Evolutionary conservation across 2,113 vertebrate genomes (phyloP).

Genomic region (Furnarius figulus): DNA sequence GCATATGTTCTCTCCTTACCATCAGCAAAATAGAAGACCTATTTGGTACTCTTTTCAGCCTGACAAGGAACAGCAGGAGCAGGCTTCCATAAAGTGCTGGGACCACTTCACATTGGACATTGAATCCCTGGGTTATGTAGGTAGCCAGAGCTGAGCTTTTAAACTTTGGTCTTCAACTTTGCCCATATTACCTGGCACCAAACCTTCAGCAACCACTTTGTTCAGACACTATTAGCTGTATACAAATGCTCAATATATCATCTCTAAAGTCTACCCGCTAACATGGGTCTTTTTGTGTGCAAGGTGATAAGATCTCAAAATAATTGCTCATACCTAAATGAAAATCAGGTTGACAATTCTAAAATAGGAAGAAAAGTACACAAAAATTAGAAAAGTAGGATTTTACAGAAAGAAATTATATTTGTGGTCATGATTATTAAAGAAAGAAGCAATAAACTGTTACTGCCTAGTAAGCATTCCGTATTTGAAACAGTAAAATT

Average conservation of each 20-base stretch:
- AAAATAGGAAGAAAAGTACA: neutral
- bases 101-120: neutral
- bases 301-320: neutral
- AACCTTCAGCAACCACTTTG: neutral
- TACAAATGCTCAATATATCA: neutral
- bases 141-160: neutral
- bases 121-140: fast-evolving
- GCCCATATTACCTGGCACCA: neutral
- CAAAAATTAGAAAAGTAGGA: neutral
- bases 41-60: neutral
- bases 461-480: neutral
- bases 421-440: neutral
- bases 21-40: neutral
- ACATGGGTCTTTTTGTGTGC: fast-evolving
- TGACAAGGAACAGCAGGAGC: neutral
- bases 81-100: neutral
- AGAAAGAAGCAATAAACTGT: neutral
- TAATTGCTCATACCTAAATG: neutral
- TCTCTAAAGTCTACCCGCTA: neutral
- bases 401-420: neutral
- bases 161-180: neutral
- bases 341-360: neutral
- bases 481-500: neutral
- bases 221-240: neutral
- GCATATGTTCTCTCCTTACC: neutral